phyloP scores from a whole-genome alignment of 2,113 vertebrate genomes.

The Tonatia bakeri region DNA sequence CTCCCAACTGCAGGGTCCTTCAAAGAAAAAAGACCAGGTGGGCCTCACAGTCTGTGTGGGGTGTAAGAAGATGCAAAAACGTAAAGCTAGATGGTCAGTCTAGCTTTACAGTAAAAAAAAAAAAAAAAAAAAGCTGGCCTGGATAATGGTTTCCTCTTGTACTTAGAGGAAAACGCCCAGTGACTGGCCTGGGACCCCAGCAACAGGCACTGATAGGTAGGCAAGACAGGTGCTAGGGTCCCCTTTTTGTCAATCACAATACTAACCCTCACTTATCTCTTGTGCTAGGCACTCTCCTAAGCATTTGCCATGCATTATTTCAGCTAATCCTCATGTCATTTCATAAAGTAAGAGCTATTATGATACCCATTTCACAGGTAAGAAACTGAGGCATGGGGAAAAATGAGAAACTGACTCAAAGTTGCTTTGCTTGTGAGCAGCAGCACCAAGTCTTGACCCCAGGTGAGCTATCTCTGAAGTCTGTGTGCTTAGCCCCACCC shows the following conservation, averaged over 20 bases:
- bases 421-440: constrained; percentile 19
- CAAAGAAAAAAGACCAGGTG: neutral
- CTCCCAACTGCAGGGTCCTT: neutral
- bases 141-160: neutral
- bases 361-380: neutral
- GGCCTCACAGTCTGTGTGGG: neutral
- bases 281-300: neutral
- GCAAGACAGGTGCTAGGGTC: neutral
- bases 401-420: neutral
- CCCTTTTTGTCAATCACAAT: neutral
- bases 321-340: neutral
- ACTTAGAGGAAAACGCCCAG: neutral
- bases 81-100: neutral
- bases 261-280: neutral
- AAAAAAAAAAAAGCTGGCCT: neutral
- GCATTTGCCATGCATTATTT: neutral
- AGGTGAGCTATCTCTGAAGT: neutral
- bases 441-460: neutral
- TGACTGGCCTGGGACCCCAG: neutral
- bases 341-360: neutral
- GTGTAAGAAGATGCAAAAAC: neutral
- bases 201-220: neutral
- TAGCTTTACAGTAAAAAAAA: neutral
- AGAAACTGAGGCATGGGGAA: neutral
- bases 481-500: neutral